phyloP scores from a whole-genome alignment of 1,140 invertebrate genomes.

The Venustaconcha ellipsiformis region DNA sequence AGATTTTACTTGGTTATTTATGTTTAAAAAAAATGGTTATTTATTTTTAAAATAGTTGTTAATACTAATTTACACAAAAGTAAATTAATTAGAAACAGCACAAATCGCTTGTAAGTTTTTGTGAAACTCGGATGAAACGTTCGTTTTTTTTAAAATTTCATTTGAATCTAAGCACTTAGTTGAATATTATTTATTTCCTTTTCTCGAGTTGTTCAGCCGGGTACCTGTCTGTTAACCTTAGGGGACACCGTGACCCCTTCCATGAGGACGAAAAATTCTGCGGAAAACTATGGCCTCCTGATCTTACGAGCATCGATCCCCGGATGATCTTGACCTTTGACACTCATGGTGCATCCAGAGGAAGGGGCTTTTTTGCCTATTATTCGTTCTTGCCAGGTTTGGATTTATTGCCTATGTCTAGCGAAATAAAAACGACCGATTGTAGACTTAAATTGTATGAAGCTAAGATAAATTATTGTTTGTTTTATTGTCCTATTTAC shows the following conservation, averaged over 20 bases:
- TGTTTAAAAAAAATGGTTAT: too few species aligned
- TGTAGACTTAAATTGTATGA: too few species aligned
- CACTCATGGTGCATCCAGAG: conserved; percentile 73
- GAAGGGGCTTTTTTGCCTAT: conserved; percentile 85
- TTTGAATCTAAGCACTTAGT: background rate
- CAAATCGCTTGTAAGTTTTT: too few species aligned
- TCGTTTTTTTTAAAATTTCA: background rate
- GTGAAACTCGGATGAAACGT: too few species aligned
- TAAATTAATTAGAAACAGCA: too few species aligned
- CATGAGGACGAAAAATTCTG: conserved; percentile 94
- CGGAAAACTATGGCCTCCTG: conserved; percentile 77
- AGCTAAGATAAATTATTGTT: too few species aligned
- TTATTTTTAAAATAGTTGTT: too few species aligned
- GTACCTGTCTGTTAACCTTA: conserved; percentile 90
- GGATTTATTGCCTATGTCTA: background rate
- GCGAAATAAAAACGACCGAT: too few species aligned
- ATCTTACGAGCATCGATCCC: conserved; percentile 87
- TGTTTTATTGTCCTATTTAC: too few species aligned
- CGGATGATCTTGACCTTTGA: conserved; percentile 93
- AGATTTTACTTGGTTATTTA: too few species aligned
- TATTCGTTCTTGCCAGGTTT: conserved; percentile 88
- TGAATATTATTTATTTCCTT: background rate
- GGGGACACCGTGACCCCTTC: conserved; percentile 92
- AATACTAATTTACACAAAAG: too few species aligned
- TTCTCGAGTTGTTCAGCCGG: conserved; percentile 82